A percentile compares a stretch with the other conserved stretches of the same genome.
phyloP scores from a whole-genome alignment of 2,113 vertebrate genomes.

The Spilogale gracilis region DNA sequence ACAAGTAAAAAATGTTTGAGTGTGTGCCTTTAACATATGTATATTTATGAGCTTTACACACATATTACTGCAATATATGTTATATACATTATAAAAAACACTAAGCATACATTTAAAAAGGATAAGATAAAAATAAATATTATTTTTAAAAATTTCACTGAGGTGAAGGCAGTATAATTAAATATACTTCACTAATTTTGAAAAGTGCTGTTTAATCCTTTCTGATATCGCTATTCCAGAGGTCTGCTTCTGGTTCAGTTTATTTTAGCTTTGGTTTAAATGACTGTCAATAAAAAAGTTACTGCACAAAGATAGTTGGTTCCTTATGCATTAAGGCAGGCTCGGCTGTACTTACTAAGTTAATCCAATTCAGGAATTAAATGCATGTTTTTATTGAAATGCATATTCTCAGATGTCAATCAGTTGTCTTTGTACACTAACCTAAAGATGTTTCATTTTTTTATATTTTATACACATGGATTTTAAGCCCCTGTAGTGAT shows the following conservation, averaged over 20 bases:
- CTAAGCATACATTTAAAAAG: neutral
- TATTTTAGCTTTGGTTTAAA: conserved; percentile 33
- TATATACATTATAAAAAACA: neutral
- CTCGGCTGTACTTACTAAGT: neutral
- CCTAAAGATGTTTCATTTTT: neutral
- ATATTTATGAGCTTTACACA: neutral
- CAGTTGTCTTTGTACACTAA: conserved; percentile 14
- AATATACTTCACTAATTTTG: neutral
- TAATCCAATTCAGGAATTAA: conserved; percentile 16
- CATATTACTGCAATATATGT: neutral
- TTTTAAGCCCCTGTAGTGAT: neutral
- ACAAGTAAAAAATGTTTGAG: neutral
- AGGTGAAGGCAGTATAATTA: neutral
- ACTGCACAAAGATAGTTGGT: neutral
- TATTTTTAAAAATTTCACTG: neutral
- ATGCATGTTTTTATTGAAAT: conserved; percentile 10
- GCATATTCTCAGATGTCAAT: neutral
- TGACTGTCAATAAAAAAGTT: neutral
- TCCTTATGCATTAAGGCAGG: neutral
- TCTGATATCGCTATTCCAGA: neutral
- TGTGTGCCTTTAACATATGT: neutral
- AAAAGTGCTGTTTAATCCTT: neutral
- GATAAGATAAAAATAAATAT: neutral
- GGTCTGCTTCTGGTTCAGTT: neutral
- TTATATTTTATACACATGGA: neutral